phyloP scores from a whole-genome alignment of 2,113 vertebrate genomes.

The Bufo bufo region DNA sequence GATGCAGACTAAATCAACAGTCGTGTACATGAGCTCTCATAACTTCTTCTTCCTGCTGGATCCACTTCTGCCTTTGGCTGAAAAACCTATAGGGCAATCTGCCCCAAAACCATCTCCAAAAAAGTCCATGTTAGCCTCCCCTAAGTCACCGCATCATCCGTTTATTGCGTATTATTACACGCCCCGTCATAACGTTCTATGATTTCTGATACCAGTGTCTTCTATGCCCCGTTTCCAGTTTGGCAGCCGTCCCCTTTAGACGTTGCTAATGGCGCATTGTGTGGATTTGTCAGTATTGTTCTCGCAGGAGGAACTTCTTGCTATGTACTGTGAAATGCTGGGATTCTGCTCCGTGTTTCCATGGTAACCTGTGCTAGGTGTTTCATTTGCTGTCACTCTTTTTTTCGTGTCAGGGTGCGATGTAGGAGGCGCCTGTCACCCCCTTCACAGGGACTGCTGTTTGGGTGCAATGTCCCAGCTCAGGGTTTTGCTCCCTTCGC shows the following conservation, averaged over 20 bases:
- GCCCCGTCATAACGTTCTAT: neutral
- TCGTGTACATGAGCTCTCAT: too few relatives aligned
- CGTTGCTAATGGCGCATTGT: neutral
- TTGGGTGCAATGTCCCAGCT: conserved; percentile 36
- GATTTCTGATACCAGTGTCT: neutral
- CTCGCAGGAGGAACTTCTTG: neutral
- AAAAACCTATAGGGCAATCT: too few relatives aligned
- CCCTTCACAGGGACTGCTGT: conserved; percentile 4
- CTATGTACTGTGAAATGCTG: neutral
- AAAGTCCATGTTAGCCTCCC: too few relatives aligned
- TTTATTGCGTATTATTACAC: neutral
- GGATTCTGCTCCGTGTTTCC: neutral
- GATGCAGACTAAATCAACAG: too few relatives aligned
- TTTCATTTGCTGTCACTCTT: conserved; percentile 14
- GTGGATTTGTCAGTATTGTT: neutral
- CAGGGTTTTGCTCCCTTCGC: neutral
- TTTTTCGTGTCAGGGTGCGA: conserved; percentile 24
- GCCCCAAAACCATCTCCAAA: too few relatives aligned
- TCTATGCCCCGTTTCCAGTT: neutral
- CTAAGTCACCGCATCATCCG: too few relatives aligned
- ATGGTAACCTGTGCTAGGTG: conserved; percentile 23
- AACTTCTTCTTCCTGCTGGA: too few relatives aligned
- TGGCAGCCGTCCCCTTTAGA: neutral
- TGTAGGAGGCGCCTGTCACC: conserved; percentile 26
- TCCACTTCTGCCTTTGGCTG: too few relatives aligned